Evolutionary conservation across 2,888 invertebrate genomes (phyloP).

Genomic region (Bimastos eiseni): DNA sequence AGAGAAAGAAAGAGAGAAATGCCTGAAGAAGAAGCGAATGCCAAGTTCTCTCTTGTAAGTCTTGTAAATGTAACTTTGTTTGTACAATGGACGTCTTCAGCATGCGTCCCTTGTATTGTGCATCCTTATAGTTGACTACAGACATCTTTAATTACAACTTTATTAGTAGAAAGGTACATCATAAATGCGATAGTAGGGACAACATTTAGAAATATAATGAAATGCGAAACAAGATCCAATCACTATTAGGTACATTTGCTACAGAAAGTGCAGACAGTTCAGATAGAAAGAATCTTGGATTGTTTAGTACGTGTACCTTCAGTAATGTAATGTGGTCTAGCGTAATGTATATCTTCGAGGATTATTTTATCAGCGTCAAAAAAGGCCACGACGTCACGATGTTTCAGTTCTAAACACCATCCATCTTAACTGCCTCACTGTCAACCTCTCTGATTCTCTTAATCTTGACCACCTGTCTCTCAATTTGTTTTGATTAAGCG

Average conservation of each 20-base stretch:
- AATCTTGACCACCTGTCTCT: no score
- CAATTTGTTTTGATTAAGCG: no score
- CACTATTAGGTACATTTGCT: background rate
- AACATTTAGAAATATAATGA: background rate
- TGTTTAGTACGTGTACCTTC: background rate
- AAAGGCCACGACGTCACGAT: no score
- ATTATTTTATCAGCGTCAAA: no score
- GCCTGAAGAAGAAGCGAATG: background rate
- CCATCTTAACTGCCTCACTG: no score
- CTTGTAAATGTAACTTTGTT: no score
- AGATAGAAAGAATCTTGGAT: background rate
- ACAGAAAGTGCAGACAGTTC: background rate
- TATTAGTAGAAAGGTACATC: no score
- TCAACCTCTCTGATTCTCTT: no score
- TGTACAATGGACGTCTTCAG: background rate
- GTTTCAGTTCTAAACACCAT: no score
- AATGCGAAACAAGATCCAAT: background rate
- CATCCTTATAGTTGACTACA: background rate
- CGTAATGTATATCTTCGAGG: background rate
- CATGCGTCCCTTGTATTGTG: background rate
- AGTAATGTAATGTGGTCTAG: background rate
- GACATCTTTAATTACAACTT: no score
- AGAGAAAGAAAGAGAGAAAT: no score
- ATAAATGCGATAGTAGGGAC: no score
- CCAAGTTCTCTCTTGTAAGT: background rate